These are phyloP conservation scores for Phalloptychus januarius DNA, from an alignment of 2,797 vertebrate species.

Conservation along the genomic window DNA sequence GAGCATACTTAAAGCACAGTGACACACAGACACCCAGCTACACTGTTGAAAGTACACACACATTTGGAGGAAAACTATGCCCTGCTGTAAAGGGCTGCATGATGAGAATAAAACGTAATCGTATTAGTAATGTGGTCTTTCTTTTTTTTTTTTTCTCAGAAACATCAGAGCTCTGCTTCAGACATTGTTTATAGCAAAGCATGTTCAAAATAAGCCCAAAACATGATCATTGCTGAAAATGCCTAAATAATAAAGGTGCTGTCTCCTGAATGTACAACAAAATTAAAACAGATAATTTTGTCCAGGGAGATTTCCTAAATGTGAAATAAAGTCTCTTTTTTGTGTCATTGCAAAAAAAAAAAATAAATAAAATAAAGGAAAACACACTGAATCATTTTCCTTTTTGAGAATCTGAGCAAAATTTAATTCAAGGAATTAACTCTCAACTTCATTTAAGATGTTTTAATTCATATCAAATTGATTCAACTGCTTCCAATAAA, in stretches of 20 bases:
- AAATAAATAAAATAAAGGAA: not conserved
- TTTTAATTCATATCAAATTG: not conserved
- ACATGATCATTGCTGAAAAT: constrained; percentile 54
- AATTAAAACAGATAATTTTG: constrained; percentile 5
- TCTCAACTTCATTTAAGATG: not conserved
- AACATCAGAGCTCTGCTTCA: constrained; percentile 30
- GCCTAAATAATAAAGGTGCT: constrained; percentile 44
- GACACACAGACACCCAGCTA: constrained; percentile 54
- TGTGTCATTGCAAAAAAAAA: not conserved
- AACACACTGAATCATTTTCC: not conserved
- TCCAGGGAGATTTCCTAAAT: not conserved
- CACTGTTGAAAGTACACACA: constrained; percentile 44
- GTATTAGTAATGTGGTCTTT: constrained; percentile 5
- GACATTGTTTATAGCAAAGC: constrained; percentile 17
- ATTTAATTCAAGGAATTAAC: not conserved
- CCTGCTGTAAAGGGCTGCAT: constrained; percentile 57
- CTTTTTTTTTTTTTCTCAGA: constrained; percentile 3
- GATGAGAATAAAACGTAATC: constrained; percentile 15
- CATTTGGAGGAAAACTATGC: constrained; percentile 40
- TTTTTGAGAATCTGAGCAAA: not conserved
- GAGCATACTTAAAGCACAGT: constrained; percentile 33
- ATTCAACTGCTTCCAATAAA: not conserved
- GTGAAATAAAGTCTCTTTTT: not conserved
- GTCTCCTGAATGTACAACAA: constrained; percentile 20
- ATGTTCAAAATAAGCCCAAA: constrained; percentile 42